Evolutionary conservation across 2,113 vertebrate species (phyloP).

Genomic region (Cavia aperea): DNA sequence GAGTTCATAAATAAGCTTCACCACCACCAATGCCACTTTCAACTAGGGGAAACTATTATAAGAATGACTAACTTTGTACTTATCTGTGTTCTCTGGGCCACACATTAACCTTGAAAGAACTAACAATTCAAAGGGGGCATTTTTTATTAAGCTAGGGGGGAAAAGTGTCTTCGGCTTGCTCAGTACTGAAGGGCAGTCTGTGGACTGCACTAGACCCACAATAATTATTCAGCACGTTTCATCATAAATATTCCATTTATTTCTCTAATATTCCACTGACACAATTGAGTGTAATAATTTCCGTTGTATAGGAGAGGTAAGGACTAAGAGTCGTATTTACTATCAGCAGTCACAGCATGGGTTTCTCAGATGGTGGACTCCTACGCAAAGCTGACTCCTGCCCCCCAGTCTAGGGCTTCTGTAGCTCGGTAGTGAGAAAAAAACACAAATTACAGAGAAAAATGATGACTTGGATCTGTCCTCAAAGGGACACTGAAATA

Average conservation of each 20-base stretch:
- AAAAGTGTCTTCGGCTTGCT: background rate
- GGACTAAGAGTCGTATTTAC: background rate
- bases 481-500: background rate
- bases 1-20: background rate
- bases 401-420: background rate
- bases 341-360: background rate
- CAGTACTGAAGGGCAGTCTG: background rate
- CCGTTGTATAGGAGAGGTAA: background rate
- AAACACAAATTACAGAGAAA: background rate
- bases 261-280: background rate
- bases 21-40: background rate
- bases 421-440: slow-evolving; percentile 7
- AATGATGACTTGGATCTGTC: background rate
- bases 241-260: background rate
- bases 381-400: background rate
- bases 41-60: background rate
- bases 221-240: background rate
- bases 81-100: background rate
- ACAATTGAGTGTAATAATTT: background rate
- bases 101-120: background rate
- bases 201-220: background rate
- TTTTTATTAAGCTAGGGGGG: background rate
- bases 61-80: background rate
- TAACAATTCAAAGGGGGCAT: background rate
- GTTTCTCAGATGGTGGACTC: background rate